Base-by-base conservation (phyloP, 2,797 vertebrate genomes). In the Smutsia gigantea region DNA sequence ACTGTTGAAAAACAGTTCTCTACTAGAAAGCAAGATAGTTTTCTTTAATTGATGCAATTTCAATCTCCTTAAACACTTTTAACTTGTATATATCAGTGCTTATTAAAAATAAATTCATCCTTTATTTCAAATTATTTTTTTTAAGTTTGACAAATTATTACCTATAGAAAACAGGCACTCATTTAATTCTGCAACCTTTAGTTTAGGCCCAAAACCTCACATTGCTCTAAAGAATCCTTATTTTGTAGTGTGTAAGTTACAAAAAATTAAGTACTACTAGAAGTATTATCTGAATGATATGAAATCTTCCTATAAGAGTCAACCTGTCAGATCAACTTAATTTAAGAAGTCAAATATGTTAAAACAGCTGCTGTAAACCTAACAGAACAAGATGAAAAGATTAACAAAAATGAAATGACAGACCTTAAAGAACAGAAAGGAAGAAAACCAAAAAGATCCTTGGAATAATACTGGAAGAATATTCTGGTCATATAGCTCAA, bases 41-140 rank as follows among this genome's bases (percentile, higher is more conserved):
- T 63, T 72, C 87, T 94, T 87, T 66, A 77, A 92, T 7, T 84
- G 29, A 51, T 81, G 21, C 12, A 88, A 93, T 88, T 85, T 94
- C 71, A 69, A 78, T 92, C 25, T 86, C n/a, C 37, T 86, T 55
- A 85, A 77, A 71, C 66, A 81, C 59, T 91, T 95, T 84, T 84
- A 75, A 78, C 5, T 78, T 96, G 34, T 95, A 34, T 17, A 59
- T 92, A 87, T n/a, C 59, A 63, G 46, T 77, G 27, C 29, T 49
- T 83, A 88, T 61, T 46, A 69, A 93, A 79, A 90, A 86, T 71
- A 93, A 64, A 84, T 61, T 27, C 6, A 53, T 2, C 19, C 37
- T 59, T 95, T 53, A 94, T 89, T 93, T 93, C 71, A 93, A 71
- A 78, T 57, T 64, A 34, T 78, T 94, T 77, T 66, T 64, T 79